A percentile compares a stretch with the other conserved stretches of the same genome.
phyloP scores from a whole-genome alignment of 2,888 invertebrate species.

The Agriopis marginaria region DNA sequence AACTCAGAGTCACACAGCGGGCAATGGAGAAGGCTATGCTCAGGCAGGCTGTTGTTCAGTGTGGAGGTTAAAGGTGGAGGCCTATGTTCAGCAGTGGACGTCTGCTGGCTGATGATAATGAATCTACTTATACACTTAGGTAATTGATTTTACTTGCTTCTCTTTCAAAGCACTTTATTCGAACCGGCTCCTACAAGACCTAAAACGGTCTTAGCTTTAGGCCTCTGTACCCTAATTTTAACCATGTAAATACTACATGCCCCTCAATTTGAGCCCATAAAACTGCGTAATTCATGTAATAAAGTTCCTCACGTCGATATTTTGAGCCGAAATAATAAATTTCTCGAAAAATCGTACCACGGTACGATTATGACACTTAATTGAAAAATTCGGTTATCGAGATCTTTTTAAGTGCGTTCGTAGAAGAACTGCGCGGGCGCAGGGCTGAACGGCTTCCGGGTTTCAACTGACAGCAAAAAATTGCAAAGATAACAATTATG shows the following conservation, averaged over 20 bases:
- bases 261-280: conserved; percentile 66
- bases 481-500: neutral
- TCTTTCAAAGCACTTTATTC: neutral
- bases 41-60: no score
- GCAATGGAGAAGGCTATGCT: no score
- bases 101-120: no score
- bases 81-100: no score
- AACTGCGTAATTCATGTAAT: conserved; percentile 38
- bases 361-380: conserved; percentile 82
- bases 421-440: conserved; percentile 63
- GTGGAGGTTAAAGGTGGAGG: no score
- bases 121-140: no score
- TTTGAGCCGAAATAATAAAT: conserved; percentile 70
- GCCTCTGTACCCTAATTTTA: conserved; percentile 56
- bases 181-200: neutral
- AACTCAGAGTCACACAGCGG: no score
- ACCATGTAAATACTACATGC: conserved; percentile 53
- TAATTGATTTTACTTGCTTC: neutral
- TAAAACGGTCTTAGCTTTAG: conserved; percentile 29
- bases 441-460: conserved; percentile 60
- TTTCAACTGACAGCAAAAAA: neutral
- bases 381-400: conserved; percentile 82
- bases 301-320: conserved; percentile 28
- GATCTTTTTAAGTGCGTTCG: conserved; percentile 78
- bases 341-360: conserved; percentile 65